Percentiles rank a stretch among this genome's conserved stretches.
Evolutionary conservation across 2,113 vertebrate genomes (phyloP).

Genomic region (Zapornia atra): DNA sequence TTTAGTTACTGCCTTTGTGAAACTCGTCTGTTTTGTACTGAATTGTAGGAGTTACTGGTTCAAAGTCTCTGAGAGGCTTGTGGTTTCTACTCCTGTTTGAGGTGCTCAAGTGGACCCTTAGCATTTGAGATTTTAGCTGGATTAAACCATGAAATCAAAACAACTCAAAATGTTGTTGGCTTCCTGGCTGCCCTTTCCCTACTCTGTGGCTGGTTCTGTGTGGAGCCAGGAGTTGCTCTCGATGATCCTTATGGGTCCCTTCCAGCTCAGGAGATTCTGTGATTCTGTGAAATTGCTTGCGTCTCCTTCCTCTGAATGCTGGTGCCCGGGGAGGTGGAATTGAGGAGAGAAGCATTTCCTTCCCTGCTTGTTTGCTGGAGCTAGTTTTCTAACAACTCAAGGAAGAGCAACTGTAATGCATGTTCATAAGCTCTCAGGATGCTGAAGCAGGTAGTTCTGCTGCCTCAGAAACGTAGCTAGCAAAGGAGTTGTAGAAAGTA

Average conservation of each 20-base stretch:
- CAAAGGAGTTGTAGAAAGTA: not conserved
- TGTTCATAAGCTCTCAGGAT: not conserved
- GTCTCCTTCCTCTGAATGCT: not conserved
- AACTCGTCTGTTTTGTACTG: not conserved
- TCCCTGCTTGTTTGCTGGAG: not conserved
- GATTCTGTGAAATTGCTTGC: not conserved
- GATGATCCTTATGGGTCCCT: too few species aligned
- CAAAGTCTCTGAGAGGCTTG: not conserved
- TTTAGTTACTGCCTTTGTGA: not conserved
- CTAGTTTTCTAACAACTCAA: not conserved
- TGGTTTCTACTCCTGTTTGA: not conserved
- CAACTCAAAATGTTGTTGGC: not conserved
- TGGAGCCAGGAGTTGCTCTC: too few species aligned
- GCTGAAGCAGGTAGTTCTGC: not conserved
- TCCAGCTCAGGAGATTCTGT: too few species aligned
- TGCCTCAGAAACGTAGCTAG: not conserved
- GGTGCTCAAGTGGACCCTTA: not conserved
- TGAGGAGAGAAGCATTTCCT: not conserved
- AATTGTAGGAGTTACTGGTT: not conserved
- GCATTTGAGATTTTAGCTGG: not conserved
- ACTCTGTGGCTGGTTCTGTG: not conserved
- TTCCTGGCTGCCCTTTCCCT: not conserved
- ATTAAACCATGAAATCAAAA: not conserved
- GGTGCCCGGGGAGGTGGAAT: not conserved
- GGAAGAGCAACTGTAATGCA: not conserved